Percentiles rank a stretch among this genome's conserved stretches.
Conservation (phyloP, 2,888 invertebrate genomes). For the Heliconius charithonia region DNA sequence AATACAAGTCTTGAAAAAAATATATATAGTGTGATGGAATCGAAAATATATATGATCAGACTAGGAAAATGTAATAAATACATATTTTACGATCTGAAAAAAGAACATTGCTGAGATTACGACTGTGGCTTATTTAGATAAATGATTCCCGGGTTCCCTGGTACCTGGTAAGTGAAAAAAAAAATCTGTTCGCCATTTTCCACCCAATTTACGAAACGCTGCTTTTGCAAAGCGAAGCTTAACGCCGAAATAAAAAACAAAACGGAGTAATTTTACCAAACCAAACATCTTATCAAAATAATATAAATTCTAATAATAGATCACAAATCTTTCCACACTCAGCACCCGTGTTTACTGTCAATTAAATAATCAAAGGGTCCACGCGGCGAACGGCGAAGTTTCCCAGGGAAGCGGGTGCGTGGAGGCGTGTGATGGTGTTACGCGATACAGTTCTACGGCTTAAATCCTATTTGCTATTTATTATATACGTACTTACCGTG, state of each 20-base stretch:
- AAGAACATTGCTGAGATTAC: too few relatives aligned
- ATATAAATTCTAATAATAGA: slow-evolving; percentile 28
- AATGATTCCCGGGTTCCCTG: too few relatives aligned
- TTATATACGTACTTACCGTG: slow-evolving; percentile 10
- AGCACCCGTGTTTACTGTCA: slow-evolving; percentile 38
- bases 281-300: too few relatives aligned
- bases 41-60: too few relatives aligned
- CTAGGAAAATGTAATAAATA: too few relatives aligned
- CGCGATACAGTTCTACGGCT: slow-evolving; percentile 42
- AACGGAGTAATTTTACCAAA: not conserved
- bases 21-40: too few relatives aligned
- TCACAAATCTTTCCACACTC: slow-evolving; percentile 29
- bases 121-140: too few relatives aligned
- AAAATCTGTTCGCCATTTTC: not conserved
- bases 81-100: too few relatives aligned
- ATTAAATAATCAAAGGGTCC: slow-evolving; percentile 40
- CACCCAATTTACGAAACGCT: not conserved
- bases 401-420: slow-evolving; percentile 43
- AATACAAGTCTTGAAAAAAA: too few relatives aligned
- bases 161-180: not conserved
- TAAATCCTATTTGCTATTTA: slow-evolving; percentile 24
- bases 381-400: slow-evolving; percentile 37
- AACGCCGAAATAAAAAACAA: not conserved
- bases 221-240: not conserved
- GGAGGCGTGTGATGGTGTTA: slow-evolving; percentile 48